Percentiles rank a stretch among this genome's conserved stretches.
Evolutionary conservation across 2,113 vertebrate species (phyloP).

Genomic region (Antechinus flavipes): DNA sequence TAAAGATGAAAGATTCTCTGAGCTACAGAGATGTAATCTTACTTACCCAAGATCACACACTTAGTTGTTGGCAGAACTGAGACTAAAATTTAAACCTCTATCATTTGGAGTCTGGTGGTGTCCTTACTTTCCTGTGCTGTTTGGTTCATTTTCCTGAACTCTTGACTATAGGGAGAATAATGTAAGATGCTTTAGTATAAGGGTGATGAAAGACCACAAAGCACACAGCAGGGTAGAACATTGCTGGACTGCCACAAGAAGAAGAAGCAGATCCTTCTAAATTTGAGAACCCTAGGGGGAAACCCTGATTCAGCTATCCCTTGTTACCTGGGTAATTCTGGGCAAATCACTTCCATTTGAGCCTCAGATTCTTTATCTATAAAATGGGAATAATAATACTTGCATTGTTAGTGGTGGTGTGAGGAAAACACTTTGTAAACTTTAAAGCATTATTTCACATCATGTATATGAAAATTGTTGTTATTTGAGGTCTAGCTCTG

Average conservation of each 20-base stretch:
- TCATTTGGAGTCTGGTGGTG: neutral
- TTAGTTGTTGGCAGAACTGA: neutral
- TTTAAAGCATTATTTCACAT: neutral
- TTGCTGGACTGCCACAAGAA: neutral
- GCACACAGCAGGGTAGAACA: neutral
- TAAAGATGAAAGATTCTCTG: neutral
- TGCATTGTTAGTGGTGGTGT: no score
- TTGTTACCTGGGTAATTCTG: neutral
- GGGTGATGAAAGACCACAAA: neutral
- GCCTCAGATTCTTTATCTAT: neutral
- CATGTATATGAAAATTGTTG: neutral
- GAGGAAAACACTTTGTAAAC: no score
- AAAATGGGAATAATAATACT: no score
- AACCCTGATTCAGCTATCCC: neutral
- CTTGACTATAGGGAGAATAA: neutral
- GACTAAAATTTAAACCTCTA: neutral
- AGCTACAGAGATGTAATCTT: neutral
- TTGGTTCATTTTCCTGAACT: neutral
- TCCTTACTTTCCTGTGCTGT: neutral
- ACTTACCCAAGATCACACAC: neutral
- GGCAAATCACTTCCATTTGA: neutral
- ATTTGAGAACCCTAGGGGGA: neutral
- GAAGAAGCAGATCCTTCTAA: neutral
- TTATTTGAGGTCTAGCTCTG: neutral
- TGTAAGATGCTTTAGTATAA: neutral